Evolutionary conservation across 2,888 invertebrate genomes (phyloP), one percentile per base, ranked within the genome.

Genomic region (Labia minor): DNA sequence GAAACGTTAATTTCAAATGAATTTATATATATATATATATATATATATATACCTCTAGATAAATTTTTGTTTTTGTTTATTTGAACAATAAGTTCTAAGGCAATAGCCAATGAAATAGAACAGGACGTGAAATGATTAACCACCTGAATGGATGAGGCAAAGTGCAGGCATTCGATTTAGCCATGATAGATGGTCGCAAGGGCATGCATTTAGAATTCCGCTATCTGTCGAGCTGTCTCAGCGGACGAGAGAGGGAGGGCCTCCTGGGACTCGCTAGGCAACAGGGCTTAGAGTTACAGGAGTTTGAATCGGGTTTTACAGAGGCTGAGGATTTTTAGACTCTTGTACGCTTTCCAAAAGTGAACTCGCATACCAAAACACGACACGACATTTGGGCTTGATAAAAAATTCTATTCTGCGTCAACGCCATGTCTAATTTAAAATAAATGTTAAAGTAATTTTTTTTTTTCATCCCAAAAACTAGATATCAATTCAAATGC

Each of bases 161-260:
- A 49, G 49, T 49, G 49, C 14, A 14, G 49, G 49, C 49, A 49
- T 49, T 49, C 49, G 49, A 49, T 49, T 49, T 49, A 49, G 14
- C 49, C 49, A 49, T 49, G 49, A 49, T 49, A 49, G 49, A 49
- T 49, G 49, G 49, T 49, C 49, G 16, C 49, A 49, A 49, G 49
- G 49, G 49, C 49, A 3, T 49, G 49, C n/a, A 49, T 49, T 49
- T 49, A 49, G 49, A n/a, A 49, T 49, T 49, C 49, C 14, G 49
- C 49, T 49, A 49, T 49, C 49, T 49, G 49, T 49, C 49, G 49
- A 49, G 49, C 49, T 49, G 49, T 49, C 49, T 49, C 49, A 3
- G 49, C 3, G 14, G 14, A 14, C 49, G 49, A 49, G 14, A 33
- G 33, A 11, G 33, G 33, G 49, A 4, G 6, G 49, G 26, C 8